Evolutionary conservation across 2,888 invertebrate genomes (phyloP).

Genomic region (Coecobrya sp.): DNA sequence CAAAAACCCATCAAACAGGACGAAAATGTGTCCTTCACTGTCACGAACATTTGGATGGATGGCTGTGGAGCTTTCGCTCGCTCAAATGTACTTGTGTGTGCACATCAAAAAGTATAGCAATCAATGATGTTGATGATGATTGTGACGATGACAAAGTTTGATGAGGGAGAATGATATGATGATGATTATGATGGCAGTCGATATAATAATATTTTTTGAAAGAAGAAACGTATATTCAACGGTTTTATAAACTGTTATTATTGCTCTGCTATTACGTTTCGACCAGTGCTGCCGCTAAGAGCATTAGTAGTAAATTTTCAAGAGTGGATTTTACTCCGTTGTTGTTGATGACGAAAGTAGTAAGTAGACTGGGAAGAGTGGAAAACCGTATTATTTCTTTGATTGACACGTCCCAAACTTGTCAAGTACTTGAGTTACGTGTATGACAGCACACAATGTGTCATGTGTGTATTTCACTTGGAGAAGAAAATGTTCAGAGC

Average conservation of each 20-base stretch:
- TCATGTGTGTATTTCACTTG: slow-evolving; percentile 32
- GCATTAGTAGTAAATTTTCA: slow-evolving; percentile 69
- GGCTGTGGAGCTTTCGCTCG: slow-evolving; percentile 39
- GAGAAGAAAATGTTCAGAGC: neutral
- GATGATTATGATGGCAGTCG: slow-evolving; percentile 66
- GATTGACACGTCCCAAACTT: slow-evolving; percentile 81
- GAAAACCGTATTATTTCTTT: slow-evolving; percentile 79
- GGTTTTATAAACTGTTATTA: slow-evolving; percentile 62
- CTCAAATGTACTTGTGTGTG: neutral
- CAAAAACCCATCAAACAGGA: slow-evolving; percentile 64
- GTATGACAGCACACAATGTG: slow-evolving; percentile 46
- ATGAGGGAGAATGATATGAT: slow-evolving; percentile 70
- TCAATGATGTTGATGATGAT: slow-evolving; percentile 72
- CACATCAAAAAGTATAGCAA: slow-evolving; percentile 75
- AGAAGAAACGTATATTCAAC: slow-evolving; percentile 44
- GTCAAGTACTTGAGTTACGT: slow-evolving; percentile 77
- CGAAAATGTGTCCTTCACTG: slow-evolving; percentile 81
- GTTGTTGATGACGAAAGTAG: slow-evolving; percentile 52
- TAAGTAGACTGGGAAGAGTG: slow-evolving; percentile 9
- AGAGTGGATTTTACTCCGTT: slow-evolving; percentile 56
- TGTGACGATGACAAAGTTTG: slow-evolving; percentile 80
- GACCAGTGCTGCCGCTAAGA: slow-evolving; percentile 21
- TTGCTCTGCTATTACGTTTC: neutral
- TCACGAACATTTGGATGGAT: slow-evolving; percentile 75
- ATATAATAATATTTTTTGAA: slow-evolving; percentile 26